Percentiles rank a stretch among this genome's conserved stretches.
Conservation (phyloP, 2,113 vertebrate species). For the Neogale vison region DNA sequence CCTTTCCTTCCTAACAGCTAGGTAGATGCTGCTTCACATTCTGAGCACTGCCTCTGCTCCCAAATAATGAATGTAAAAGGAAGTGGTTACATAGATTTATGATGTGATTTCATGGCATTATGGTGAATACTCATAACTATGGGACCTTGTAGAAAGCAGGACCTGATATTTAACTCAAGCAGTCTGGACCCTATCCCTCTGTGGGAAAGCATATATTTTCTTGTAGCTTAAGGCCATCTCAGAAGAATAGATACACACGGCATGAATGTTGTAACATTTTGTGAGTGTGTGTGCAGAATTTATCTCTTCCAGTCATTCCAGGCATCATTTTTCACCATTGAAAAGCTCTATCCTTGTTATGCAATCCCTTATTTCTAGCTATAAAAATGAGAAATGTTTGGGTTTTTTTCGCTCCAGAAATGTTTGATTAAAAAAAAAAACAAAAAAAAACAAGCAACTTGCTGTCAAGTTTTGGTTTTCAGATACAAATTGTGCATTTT, state of each 20-base stretch:
- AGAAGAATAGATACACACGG: conserved; percentile 69
- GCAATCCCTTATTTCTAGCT: conserved; percentile 60
- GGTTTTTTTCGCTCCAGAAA: conserved; percentile 29
- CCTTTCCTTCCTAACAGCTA: neutral
- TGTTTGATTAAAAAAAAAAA: conserved; percentile 70
- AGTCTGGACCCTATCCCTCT: conserved; percentile 38
- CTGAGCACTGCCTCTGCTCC: neutral
- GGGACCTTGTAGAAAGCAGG: conserved; percentile 67
- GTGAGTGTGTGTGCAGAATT: conserved; percentile 65
- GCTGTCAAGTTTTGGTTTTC: conserved; percentile 39
- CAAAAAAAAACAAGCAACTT: neutral
- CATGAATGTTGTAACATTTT: conserved; percentile 69
- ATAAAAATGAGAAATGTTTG: conserved; percentile 80
- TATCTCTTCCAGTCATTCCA: conserved; percentile 75
- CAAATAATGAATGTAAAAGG: conserved; percentile 57
- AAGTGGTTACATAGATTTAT: conserved; percentile 70
- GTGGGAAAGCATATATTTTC: conserved; percentile 65
- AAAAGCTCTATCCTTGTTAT: conserved; percentile 75
- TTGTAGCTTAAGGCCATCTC: conserved; percentile 72
- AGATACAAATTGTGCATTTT: conserved; percentile 72
- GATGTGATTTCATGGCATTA: conserved; percentile 64
- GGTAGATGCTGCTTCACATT: conserved; percentile 49
- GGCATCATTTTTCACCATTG: conserved; percentile 81
- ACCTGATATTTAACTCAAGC: conserved; percentile 75
- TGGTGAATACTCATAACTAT: conserved; percentile 46